phyloP scores from a whole-genome alignment of 2,113 vertebrate genomes.

The Taxidea taxus region DNA sequence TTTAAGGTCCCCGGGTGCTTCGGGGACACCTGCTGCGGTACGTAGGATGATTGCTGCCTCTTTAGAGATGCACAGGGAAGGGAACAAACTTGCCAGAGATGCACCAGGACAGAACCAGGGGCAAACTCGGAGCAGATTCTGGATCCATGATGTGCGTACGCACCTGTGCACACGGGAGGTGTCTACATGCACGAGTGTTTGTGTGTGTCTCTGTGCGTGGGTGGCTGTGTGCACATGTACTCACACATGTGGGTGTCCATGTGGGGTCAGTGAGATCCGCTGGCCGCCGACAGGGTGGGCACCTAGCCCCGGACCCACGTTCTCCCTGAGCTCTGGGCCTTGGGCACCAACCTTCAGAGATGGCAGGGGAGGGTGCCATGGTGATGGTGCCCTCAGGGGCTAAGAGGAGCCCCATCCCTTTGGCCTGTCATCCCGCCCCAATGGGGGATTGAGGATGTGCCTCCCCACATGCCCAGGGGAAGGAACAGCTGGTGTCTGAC shows the following conservation, averaged over 20 bases:
- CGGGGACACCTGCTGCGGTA: fast-evolving
- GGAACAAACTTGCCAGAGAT: not conserved
- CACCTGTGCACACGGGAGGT: not conserved
- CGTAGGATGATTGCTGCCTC: fast-evolving
- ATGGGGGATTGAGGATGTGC: fast-evolving
- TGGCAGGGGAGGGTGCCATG: fast-evolving
- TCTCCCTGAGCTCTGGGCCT: not conserved
- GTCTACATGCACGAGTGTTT: no score
- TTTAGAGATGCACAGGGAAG: not conserved
- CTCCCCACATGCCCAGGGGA: fast-evolving
- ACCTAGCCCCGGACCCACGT: fast-evolving
- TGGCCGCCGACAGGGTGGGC: fast-evolving
- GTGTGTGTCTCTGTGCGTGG: fast-evolving
- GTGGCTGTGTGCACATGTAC: not conserved
- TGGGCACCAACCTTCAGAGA: not conserved
- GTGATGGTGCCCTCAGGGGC: not conserved
- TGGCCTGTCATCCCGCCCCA: not conserved
- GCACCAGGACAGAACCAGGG: not conserved
- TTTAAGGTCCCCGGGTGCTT: not conserved
- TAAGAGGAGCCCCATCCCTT: fast-evolving
- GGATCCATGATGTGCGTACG: no score
- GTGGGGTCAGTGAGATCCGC: not conserved
- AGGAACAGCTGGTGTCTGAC: not conserved
- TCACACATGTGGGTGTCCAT: not conserved
- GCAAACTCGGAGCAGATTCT: not conserved